A percentile compares a stretch with the other conserved stretches of the same genome.
These are phyloP conservation scores for Phymorhynchus buccinoides DNA, from an alignment of 1,140 invertebrate genomes.

Conservation along the genomic window DNA sequence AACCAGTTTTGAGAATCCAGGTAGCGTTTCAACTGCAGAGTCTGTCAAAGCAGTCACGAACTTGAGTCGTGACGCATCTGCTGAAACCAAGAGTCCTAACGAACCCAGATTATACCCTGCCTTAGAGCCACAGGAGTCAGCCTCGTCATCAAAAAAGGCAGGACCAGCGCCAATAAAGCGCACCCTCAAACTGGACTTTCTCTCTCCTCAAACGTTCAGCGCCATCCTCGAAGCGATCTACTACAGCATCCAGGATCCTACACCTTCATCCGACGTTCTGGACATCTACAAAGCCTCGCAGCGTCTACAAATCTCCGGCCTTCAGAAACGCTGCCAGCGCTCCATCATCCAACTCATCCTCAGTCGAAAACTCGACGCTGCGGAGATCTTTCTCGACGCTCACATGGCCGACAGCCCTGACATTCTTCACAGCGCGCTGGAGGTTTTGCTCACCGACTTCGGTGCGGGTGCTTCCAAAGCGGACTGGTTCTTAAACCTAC, in stretches of 20 bases:
- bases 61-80: neutral
- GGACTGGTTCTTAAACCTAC: constrained; percentile 21
- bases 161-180: neutral
- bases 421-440: neutral
- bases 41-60: neutral
- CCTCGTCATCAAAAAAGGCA: neutral
- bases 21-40: neutral
- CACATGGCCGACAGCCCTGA: neutral
- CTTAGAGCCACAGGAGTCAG: neutral
- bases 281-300: neutral
- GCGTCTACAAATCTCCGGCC: constrained; percentile 4
- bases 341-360: neutral
- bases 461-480: neutral
- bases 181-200: neutral
- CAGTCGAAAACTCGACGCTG: neutral
- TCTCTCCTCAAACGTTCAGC: neutral
- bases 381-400: neutral
- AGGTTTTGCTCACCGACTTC: constrained; percentile 12
- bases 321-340: neutral
- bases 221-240: constrained; percentile 12
- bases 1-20: neutral
- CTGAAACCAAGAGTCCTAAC: neutral
- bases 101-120: neutral
- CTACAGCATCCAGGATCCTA: constrained; percentile 12
- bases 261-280: neutral